Conservation (phyloP, 2,797 vertebrate genomes). For the Eremophila alpestris region DNA sequence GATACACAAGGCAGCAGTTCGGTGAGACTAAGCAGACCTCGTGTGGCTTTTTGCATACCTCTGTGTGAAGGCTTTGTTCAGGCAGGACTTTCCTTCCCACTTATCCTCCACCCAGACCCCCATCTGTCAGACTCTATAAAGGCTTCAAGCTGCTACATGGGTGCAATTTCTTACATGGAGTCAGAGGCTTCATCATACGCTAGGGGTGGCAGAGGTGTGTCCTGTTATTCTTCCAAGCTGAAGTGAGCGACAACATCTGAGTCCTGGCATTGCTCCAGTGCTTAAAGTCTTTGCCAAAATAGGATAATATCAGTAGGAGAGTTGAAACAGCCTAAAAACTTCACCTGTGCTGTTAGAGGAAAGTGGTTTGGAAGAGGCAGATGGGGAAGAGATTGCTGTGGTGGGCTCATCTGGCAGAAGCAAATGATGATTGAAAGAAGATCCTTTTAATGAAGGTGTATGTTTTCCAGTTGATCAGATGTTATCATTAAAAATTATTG, state of each 20-base stretch:
- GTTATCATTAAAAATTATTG: neutral
- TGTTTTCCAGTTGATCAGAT: neutral
- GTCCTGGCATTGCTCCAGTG: neutral
- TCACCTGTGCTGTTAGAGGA: neutral
- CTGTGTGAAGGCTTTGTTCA: rapidly evolving
- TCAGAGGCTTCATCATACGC: rapidly evolving
- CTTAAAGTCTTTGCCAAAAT: neutral
- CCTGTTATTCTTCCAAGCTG: neutral
- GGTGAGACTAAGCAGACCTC: neutral
- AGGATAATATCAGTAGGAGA: neutral
- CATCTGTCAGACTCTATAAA: neutral
- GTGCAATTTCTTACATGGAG: neutral
- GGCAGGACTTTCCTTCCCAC: neutral
- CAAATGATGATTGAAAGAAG: neutral
- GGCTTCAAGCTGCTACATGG: neutral
- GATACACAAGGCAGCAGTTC: neutral
- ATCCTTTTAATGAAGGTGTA: neutral
- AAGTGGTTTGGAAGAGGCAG: neutral
- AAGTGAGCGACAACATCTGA: rapidly evolving
- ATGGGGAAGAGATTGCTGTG: neutral
- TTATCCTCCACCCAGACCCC: neutral
- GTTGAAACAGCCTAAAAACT: neutral
- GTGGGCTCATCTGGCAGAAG: neutral
- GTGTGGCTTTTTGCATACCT: neutral
- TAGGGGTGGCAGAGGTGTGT: rapidly evolving